Base-by-base conservation (phyloP, 2,888 invertebrate species). In the Brenthis hecate region DNA sequence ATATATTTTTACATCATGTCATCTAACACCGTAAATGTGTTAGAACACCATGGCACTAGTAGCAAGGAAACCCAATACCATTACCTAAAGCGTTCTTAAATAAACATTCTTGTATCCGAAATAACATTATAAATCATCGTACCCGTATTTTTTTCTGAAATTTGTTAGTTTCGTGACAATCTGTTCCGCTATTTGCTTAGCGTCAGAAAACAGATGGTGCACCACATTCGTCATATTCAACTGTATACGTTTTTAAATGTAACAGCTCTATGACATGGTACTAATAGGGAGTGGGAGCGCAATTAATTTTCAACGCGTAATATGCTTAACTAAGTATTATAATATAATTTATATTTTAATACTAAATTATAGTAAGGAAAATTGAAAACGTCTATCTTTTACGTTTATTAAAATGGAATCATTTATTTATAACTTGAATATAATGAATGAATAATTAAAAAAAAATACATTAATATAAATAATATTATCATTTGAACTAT, bases 171-270 rank as follows among this genome's bases (percentile, higher is more conserved):
- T 88, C 85, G 83, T 89, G 88, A 89, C 92, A 88, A 89, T 90
- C 91, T 89, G 92, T 92, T 92, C 91, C 92, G 92, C 88, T 92
- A 91, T 92, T 92, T 91, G 90, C 91, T 90, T 86, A 86, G 83
- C 80, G 85, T 88, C 83, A 72, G 36, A 43, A 43, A 90, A 89
- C 92, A 92, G 86, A 91, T 92, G 92, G 83, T 76, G 74, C 72
- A 69, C 76, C 71, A 76, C 86, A 89, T 91, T 82, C 82, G 89
- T 92, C 92, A 91, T 88, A 80, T 84, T 80, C 74, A 78, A 80
- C 85, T 76, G 81, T 85, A 86, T 85, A 83, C 79, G 84, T 85
- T 88, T 88, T 81, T 79, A 80, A 78, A 78, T 76, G 78, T 74
- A 77, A 74, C 78, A 78, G 80, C 75, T 68, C 76, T 81, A 72